Evolutionary conservation across 2,113 vertebrate species (phyloP), one percentile per base, ranked within the genome.

Genomic region (Chlorodrepanis virens): DNA sequence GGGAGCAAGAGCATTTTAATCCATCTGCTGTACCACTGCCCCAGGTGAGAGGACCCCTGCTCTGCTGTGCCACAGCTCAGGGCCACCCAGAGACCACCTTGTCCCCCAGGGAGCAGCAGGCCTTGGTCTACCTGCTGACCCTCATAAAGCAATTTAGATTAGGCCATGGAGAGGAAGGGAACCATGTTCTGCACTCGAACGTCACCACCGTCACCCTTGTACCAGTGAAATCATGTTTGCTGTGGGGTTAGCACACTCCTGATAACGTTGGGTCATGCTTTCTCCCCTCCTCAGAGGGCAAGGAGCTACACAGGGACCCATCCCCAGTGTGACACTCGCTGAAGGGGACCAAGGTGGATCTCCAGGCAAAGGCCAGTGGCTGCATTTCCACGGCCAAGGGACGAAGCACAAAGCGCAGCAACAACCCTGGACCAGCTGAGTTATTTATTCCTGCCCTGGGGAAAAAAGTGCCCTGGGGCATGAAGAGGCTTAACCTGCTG

Each of bases 91-190:
- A 44, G 80, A 72, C 63, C 37, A 28, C 45, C 18, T 12, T 44
- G 44, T n/a, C 10, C 64, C 39, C 12, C 20, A 25, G 29, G 29
- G 11, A 85, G 56, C 47, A 67, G 25, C 9, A 83, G 27, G 64
- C 71, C 67, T 76, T 44, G 33, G 14, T 83, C 59, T 44, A 31
- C 75, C 69, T 74, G 80, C 50, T 87, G 40, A 61, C 82, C 82
- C 64, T 89, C 91, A 90, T 98, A 98, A 98, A 98, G 56, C 95
- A 95, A 97, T 98, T 98, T 98, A 98, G 96, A 97, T 97, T 96
- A 97, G 76, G 69, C 19, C 52, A 39, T 20, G n/a, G 45, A 70
- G 53, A 93, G 86, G 70, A 96, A 67, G 60, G 57, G 45, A 71
- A 71, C 45, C 49, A 4, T 25, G 61, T 87, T 96, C 54, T 85